phyloP scores from a whole-genome alignment of 2,797 vertebrate genomes.

The Myotis pilosus region DNA sequence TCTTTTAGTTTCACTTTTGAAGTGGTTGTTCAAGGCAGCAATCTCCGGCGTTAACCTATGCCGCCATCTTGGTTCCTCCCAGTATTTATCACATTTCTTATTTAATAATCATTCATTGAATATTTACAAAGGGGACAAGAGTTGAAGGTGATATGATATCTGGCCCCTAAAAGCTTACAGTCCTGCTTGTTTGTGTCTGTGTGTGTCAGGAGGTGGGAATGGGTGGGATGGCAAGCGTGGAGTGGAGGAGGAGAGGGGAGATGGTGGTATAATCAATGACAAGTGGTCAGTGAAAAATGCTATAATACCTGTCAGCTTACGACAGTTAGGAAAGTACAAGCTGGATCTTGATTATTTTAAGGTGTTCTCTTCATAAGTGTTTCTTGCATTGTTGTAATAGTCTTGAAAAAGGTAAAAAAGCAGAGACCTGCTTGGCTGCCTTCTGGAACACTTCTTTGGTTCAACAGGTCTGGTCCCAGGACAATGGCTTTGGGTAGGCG shows the following conservation, averaged over 20 bases:
- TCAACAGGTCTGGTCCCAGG: not conserved
- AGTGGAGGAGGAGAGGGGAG: not conserved
- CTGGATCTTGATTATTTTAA: not conserved
- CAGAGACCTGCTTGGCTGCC: not conserved
- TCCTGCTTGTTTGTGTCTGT: not conserved
- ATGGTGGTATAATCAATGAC: not conserved
- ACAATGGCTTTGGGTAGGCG: not conserved
- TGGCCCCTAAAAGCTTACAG: not conserved
- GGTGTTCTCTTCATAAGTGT: not conserved
- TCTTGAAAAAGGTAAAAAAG: not conserved
- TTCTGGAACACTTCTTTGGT: not conserved
- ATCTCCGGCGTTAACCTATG: too few species aligned
- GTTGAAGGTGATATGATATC: not conserved
- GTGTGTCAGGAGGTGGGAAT: not conserved
- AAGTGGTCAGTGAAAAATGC: not conserved
- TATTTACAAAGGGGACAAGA: not conserved
- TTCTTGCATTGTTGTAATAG: not conserved
- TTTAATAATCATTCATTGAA: not conserved
- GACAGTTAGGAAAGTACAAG: not conserved
- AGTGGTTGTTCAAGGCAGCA: too few species aligned
- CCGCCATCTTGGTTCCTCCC: too few species aligned
- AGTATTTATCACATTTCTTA: not conserved
- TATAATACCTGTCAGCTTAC: not conserved
- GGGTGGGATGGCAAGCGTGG: accelerated
- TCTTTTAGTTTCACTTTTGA: too few species aligned